Conservation (phyloP, 1,140 invertebrate genomes). For the Achroia grisella region DNA sequence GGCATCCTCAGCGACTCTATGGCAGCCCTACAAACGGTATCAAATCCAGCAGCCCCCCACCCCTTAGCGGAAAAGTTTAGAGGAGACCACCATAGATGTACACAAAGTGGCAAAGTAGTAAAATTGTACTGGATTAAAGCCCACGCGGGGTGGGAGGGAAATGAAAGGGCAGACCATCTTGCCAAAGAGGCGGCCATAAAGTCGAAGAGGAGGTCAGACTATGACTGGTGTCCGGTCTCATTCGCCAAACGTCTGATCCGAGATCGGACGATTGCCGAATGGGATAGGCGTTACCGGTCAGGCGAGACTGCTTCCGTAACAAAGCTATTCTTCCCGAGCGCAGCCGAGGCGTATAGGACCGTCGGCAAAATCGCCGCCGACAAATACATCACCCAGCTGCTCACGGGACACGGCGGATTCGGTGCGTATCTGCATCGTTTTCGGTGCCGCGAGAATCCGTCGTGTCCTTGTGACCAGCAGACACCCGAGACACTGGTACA, state of each 20-base stretch:
- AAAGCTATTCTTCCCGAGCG: not conserved
- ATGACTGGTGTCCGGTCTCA: conserved; percentile 3
- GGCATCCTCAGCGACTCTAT: conserved; percentile 17
- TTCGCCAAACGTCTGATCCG: conserved; percentile 2
- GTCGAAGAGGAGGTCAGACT: not conserved
- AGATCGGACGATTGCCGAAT: not conserved
- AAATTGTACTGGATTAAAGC: conserved; percentile 5
- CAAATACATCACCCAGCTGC: not conserved
- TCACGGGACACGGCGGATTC: conserved; percentile 6
- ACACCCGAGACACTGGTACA: not conserved
- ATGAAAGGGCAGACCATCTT: not conserved
- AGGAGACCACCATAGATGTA: not conserved
- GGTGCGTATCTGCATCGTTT: not conserved
- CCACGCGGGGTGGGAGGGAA: not conserved
- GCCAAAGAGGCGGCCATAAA: conserved; percentile 1
- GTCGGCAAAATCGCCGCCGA: not conserved
- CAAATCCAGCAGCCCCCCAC: conserved; percentile 1
- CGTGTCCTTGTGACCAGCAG: not conserved
- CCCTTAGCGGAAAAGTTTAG: conserved; percentile 9
- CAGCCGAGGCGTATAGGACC: not conserved
- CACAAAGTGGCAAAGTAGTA: not conserved
- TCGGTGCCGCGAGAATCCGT: not conserved
- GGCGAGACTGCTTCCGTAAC: not conserved
- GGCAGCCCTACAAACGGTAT: conserved; percentile 13
- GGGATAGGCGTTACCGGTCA: not conserved